A percentile compares a stretch with the other conserved stretches of the same genome.
Evolutionary conservation across 2,888 invertebrate genomes (phyloP).

Genomic region (Zygothrica quintamaculata): DNA sequence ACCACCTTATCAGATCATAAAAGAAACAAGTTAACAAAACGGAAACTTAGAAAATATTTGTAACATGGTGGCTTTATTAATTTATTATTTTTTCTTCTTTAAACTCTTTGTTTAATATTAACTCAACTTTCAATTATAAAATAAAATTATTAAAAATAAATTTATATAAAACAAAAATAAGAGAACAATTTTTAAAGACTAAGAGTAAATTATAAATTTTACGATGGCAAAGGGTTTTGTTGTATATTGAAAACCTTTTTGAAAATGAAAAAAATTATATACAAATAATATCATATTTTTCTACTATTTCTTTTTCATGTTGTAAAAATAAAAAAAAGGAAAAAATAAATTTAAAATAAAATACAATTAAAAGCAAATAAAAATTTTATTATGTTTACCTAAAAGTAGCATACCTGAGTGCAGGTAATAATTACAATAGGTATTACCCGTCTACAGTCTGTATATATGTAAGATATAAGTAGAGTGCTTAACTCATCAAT

Average conservation of each 20-base stretch:
- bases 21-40: conserved; percentile 8
- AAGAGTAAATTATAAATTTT: conserved; percentile 33
- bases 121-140: conserved; percentile 24
- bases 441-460: too few relatives aligned
- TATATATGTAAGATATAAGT: too few relatives aligned
- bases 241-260: conserved; percentile 48
- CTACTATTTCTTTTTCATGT: conserved; percentile 80
- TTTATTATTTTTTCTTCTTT: conserved; percentile 59
- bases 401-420: background rate
- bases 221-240: conserved; percentile 61
- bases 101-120: conserved; percentile 35
- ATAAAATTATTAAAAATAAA: conserved; percentile 18
- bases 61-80: conserved; percentile 36
- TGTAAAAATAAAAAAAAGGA: conserved; percentile 63
- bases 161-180: conserved; percentile 8
- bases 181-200: conserved; percentile 59
- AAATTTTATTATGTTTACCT: conserved; percentile 1
- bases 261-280: too few relatives aligned
- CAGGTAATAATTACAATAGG: background rate
- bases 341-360: conserved; percentile 20
- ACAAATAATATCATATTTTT: conserved; percentile 74
- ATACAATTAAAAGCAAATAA: conserved; percentile 35
- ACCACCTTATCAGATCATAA: conserved; percentile 27
- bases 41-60: conserved; percentile 21
- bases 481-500: too few relatives aligned